These are phyloP conservation scores for Trileptium ribeirensis DNA, from an alignment of 2,888 invertebrate genomes.

Conservation along the genomic window DNA sequence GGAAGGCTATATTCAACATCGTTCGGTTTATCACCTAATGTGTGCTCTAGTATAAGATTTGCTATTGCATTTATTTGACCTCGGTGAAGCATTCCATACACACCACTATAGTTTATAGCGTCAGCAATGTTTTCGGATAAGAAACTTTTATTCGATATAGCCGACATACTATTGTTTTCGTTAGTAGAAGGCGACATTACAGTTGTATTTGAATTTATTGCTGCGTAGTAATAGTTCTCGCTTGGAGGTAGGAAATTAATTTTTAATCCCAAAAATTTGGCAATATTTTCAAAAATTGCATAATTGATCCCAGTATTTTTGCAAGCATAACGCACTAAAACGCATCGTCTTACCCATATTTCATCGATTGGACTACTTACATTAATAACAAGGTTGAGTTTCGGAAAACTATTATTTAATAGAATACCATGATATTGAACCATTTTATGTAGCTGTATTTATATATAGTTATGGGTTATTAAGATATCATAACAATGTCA, in stretches of 20 bases:
- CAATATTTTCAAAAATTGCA: background rate
- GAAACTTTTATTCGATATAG: background rate
- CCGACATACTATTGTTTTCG: too few relatives aligned
- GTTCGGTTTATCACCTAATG: background rate
- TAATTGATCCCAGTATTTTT: background rate
- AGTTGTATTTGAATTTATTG: background rate
- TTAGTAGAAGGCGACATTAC: background rate
- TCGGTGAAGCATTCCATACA: background rate
- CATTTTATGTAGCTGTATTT: too few relatives aligned
- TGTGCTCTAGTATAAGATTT: background rate
- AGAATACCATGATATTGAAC: too few relatives aligned
- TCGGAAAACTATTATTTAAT: too few relatives aligned
- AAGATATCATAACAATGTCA: too few relatives aligned
- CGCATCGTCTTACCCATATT: background rate
- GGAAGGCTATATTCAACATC: background rate
- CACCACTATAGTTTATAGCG: background rate
- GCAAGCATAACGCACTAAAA: background rate
- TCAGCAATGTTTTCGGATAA: too few relatives aligned
- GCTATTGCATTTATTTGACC: background rate
- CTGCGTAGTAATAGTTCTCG: background rate
- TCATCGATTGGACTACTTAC: background rate
- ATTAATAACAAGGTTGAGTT: too few relatives aligned
- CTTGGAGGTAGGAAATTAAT: background rate
- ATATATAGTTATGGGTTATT: too few relatives aligned
- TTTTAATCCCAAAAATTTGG: background rate